phyloP scores from a whole-genome alignment of 2,888 invertebrate species.

The Drosophila aldrichi region DNA sequence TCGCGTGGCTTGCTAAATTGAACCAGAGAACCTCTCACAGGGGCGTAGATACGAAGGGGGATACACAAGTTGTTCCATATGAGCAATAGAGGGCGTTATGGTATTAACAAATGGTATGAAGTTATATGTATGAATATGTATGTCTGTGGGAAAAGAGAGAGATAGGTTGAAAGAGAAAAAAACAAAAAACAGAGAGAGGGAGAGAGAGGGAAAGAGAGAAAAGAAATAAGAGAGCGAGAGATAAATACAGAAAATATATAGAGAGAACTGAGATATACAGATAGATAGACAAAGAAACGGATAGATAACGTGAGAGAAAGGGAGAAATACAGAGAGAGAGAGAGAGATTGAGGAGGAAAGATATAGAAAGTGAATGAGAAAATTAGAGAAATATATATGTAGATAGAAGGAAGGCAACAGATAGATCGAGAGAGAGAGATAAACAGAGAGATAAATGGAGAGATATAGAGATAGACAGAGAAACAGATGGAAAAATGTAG shows the following conservation, averaged over 20 bases:
- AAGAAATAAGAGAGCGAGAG: too few relatives aligned
- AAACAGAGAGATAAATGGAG: neutral
- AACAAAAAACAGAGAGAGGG: neutral
- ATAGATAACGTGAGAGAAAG: neutral
- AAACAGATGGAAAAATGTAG: too few relatives aligned
- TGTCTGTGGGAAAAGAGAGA: neutral
- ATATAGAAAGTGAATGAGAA: neutral
- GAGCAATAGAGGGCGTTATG: neutral
- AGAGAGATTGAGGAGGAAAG: too few relatives aligned
- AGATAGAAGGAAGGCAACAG: too few relatives aligned
- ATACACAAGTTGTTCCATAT: neutral
- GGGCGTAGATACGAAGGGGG: slow-evolving; percentile 16
- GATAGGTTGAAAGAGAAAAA: neutral
- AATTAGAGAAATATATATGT: neutral
- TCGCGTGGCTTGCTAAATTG: slow-evolving; percentile 35
- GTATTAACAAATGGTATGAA: neutral
- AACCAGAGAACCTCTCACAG: slow-evolving; percentile 27
- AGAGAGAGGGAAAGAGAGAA: neutral
- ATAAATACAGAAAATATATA: neutral
- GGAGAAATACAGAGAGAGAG: neutral
- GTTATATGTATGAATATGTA: neutral
- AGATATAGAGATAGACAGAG: too few relatives aligned
- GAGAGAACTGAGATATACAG: neutral
- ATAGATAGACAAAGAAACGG: neutral
- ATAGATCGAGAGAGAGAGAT: too few relatives aligned